A percentile compares a stretch with the other conserved stretches of the same genome.
phyloP scores from a whole-genome alignment of 2,797 vertebrate species.

The Coregonus suidteri region DNA sequence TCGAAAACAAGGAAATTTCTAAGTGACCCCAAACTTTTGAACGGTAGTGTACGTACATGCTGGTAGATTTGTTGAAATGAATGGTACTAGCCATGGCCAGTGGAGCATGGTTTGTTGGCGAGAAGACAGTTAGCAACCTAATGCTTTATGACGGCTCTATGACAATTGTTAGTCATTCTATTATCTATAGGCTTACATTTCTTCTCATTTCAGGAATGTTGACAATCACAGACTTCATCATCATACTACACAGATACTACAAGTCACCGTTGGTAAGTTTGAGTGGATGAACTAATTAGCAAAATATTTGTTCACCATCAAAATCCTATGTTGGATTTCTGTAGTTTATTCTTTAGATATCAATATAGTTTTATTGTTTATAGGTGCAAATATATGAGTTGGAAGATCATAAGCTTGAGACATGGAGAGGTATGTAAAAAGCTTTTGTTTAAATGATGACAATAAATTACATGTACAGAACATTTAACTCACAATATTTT shows the following conservation, averaged over 20 bases:
- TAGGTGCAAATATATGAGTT: conserved; percentile 99
- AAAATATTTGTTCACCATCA: not conserved
- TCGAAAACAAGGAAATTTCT: too few relatives aligned
- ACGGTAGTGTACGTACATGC: too few relatives aligned
- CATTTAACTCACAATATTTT: not conserved
- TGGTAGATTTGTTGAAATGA: conserved; percentile 23
- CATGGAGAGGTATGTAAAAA: conserved; percentile 88
- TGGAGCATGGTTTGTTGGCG: conserved; percentile 31
- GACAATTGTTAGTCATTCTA: not conserved
- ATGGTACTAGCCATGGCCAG: not conserved
- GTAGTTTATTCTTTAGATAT: not conserved
- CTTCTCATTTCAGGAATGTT: conserved; percentile 87
- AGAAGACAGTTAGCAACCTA: conserved; percentile 47
- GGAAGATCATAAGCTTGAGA: conserved; percentile 99
- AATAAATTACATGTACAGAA: not conserved
- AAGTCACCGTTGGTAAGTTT: conserved; percentile 94
- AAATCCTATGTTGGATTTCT: not conserved
- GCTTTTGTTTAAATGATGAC: not conserved
- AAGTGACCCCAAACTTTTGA: too few relatives aligned
- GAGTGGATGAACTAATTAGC: not conserved
- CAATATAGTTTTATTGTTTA: conserved; percentile 12
- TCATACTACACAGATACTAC: conserved; percentile 99
- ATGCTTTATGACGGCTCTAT: not conserved
- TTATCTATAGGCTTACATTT: not conserved
- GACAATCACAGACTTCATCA: conserved; percentile 99